These are phyloP conservation scores for Chaenocephalus aceratus DNA, from an alignment of 2,113 vertebrate species.

Conservation along the genomic window DNA sequence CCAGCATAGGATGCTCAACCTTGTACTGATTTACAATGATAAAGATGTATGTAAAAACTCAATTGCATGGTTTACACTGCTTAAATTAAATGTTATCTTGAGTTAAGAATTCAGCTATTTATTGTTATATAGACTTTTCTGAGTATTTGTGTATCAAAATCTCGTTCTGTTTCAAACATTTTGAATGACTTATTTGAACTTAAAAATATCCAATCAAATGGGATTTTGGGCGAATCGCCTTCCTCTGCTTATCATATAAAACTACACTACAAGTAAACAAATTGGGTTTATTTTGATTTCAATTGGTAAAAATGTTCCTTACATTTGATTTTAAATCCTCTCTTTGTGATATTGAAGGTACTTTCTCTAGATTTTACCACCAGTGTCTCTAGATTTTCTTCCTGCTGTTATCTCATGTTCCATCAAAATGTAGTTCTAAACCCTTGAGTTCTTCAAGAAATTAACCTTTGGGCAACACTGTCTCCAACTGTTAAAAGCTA, in stretches of 20 bases:
- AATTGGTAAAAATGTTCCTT: neutral
- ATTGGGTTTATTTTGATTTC: neutral
- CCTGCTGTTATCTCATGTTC: neutral
- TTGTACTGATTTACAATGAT: neutral
- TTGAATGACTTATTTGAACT: neutral
- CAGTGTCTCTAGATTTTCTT: neutral
- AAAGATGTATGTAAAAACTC: neutral
- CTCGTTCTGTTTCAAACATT: neutral
- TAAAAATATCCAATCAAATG: neutral
- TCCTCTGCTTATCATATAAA: neutral
- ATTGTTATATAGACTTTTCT: no score
- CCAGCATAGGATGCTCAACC: slow-evolving; percentile 6
- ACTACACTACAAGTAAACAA: neutral
- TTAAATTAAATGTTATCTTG: neutral
- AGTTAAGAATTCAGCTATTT: neutral
- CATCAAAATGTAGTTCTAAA: neutral
- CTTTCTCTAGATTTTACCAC: neutral
- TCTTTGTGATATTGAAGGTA: neutral
- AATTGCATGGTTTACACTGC: neutral
- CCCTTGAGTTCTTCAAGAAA: neutral
- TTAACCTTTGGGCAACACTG: neutral
- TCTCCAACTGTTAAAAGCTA: neutral
- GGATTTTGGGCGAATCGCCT: neutral
- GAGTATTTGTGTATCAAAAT: neutral
- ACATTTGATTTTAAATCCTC: neutral